Conservation (phyloP, 2,113 vertebrate species). For the Rostratula benghalensis region DNA sequence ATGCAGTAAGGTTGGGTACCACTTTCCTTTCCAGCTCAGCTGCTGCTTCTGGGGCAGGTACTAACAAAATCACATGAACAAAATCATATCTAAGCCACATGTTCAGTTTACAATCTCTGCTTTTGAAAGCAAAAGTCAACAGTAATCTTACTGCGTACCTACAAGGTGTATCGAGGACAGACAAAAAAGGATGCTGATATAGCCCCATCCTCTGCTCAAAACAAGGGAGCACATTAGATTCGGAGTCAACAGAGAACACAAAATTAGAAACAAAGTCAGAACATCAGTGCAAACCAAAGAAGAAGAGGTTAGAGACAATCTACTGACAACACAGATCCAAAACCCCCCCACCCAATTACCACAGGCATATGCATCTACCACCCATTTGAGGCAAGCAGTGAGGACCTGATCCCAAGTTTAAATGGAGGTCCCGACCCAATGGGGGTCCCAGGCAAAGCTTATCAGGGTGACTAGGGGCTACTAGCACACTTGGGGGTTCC, state of each 20-base stretch:
- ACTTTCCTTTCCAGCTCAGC: accelerated
- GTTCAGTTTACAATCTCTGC: accelerated
- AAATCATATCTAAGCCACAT: accelerated
- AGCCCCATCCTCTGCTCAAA: too few relatives aligned
- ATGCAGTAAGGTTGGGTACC: accelerated
- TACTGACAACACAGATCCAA: accelerated
- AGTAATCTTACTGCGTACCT: accelerated
- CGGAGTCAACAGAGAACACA: accelerated
- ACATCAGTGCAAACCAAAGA: accelerated
- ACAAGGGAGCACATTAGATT: accelerated
- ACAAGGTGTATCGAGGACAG: accelerated
- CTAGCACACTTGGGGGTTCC: neutral
- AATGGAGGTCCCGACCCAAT: neutral
- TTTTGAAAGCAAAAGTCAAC: accelerated
- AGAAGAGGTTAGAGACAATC: accelerated
- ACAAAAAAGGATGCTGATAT: accelerated
- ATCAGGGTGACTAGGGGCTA: accelerated
- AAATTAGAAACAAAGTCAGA: accelerated
- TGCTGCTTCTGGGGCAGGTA: neutral
- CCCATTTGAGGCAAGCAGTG: accelerated
- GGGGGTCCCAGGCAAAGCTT: neutral
- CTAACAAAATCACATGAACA: accelerated
- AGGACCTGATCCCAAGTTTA: accelerated
- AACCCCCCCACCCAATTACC: accelerated
- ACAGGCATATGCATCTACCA: accelerated